Evolutionary conservation across 2,888 invertebrate species (phyloP).

Genomic region (Eupithecia insigniata): DNA sequence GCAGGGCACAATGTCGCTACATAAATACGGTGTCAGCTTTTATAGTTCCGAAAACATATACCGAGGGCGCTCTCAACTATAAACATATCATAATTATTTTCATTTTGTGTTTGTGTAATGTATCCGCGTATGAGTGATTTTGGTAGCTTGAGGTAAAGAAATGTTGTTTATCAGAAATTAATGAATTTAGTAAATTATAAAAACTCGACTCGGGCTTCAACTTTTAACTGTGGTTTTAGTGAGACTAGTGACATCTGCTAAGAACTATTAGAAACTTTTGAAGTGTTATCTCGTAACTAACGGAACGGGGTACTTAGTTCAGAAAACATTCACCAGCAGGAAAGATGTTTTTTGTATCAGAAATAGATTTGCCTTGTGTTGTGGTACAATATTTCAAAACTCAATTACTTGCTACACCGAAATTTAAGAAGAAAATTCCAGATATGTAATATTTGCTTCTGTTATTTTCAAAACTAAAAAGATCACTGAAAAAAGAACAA

Average conservation of each 20-base stretch:
- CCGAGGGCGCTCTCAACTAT: constrained; percentile 11
- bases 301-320: not conserved
- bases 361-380: not conserved
- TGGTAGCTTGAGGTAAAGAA: no score
- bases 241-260: not conserved
- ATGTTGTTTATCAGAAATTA: not conserved
- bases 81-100: no score
- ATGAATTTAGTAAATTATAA: not conserved
- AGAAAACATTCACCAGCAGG: not conserved
- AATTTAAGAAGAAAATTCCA: not conserved
- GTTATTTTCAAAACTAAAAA: not conserved
- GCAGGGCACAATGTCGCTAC: not conserved
- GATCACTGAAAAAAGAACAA: not conserved
- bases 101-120: not conserved
- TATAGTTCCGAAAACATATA: constrained; percentile 9
- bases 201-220: not conserved
- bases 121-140: no score
- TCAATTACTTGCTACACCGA: not conserved
- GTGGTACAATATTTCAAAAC: not conserved
- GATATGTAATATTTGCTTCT: not conserved
- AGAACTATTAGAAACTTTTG: not conserved
- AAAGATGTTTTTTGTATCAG: not conserved
- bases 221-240: not conserved
- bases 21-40: not conserved
- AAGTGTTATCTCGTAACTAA: not conserved